These are phyloP conservation scores for Cosmia pyralina DNA, from an alignment of 2,888 invertebrate genomes.

Conservation along the genomic window DNA sequence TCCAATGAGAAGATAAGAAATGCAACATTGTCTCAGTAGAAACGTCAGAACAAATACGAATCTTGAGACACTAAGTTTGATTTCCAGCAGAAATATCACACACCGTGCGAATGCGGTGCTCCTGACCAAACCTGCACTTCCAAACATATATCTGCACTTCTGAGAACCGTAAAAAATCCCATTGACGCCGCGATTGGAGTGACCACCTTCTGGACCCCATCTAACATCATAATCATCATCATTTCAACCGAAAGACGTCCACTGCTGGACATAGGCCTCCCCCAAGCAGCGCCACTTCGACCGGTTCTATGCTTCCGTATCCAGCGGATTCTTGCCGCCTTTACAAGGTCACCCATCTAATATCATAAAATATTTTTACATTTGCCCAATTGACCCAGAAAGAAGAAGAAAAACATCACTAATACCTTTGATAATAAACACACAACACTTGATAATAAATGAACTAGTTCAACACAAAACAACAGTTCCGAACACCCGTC, in stretches of 20 bases:
- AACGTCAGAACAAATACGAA: slow-evolving; percentile 8
- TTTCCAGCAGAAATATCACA: not conserved
- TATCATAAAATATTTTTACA: not conserved
- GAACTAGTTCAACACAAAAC: slow-evolving; percentile 3
- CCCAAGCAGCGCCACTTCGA: too few relatives aligned
- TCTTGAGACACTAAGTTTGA: not conserved
- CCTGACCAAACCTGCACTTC: not conserved
- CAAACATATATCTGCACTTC: not conserved
- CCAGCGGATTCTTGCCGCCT: too few relatives aligned
- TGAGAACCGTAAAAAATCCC: not conserved
- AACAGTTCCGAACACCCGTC: not conserved
- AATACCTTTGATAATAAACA: not conserved
- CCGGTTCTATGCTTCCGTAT: too few relatives aligned
- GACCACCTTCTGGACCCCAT: not conserved
- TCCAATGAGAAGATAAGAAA: slow-evolving; percentile 26
- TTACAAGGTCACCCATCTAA: not conserved
- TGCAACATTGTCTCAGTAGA: not conserved
- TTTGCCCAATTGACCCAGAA: not conserved
- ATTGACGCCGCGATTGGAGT: not conserved
- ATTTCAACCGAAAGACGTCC: too few relatives aligned
- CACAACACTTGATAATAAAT: not conserved
- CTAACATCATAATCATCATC: not conserved
- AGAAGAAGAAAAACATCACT: too few relatives aligned
- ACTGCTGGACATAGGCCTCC: too few relatives aligned
- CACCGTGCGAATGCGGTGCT: too few relatives aligned